A percentile compares a stretch with the other conserved stretches of the same genome.
Evolutionary conservation across 2,888 invertebrate species (phyloP).

Genomic region (Anoplius nigerrimus): DNA sequence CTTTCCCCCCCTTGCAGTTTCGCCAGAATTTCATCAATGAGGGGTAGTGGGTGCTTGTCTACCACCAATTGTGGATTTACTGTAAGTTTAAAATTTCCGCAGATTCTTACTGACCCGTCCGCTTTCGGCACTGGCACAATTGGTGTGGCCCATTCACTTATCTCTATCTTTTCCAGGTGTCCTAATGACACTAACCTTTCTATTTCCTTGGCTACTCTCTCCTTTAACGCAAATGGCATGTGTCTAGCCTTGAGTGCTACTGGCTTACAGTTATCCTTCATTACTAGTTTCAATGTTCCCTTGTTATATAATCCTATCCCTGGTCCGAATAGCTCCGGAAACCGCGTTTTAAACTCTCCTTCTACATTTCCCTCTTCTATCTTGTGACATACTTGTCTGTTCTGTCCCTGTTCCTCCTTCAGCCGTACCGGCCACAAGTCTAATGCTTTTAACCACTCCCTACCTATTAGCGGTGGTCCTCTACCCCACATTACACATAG

Average conservation of each 20-base stretch:
- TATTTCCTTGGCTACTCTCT: neutral
- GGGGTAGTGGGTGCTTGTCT: constrained; percentile 57
- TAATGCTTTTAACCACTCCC: constrained; percentile 28
- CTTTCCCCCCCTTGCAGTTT: constrained; percentile 48
- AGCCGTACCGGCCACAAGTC: constrained; percentile 31
- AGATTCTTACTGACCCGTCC: constrained; percentile 50
- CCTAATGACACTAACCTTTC: constrained; percentile 28
- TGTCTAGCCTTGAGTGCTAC: constrained; percentile 26
- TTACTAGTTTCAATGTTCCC: constrained; percentile 27
- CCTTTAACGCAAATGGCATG: constrained; percentile 29
- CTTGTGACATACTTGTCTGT: constrained; percentile 15
- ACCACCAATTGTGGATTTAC: constrained; percentile 52
- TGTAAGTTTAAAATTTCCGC: constrained; percentile 57
- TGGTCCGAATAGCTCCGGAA: constrained; percentile 23
- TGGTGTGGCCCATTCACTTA: constrained; percentile 57
- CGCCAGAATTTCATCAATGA: constrained; percentile 50
- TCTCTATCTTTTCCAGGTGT: constrained; percentile 26
- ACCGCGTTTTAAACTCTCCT: constrained; percentile 16
- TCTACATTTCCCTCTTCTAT: neutral
- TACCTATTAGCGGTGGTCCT: constrained; percentile 32
- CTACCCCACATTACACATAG: constrained; percentile 30
- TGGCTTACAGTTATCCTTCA: constrained; percentile 23
- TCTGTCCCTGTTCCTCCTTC: neutral
- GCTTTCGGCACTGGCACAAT: constrained; percentile 62
- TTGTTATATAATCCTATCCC: constrained; percentile 30